A percentile compares a stretch with the other conserved stretches of the same genome.
Evolutionary conservation across 2,888 invertebrate species (phyloP).

Genomic region (Xestia sexstrigata): DNA sequence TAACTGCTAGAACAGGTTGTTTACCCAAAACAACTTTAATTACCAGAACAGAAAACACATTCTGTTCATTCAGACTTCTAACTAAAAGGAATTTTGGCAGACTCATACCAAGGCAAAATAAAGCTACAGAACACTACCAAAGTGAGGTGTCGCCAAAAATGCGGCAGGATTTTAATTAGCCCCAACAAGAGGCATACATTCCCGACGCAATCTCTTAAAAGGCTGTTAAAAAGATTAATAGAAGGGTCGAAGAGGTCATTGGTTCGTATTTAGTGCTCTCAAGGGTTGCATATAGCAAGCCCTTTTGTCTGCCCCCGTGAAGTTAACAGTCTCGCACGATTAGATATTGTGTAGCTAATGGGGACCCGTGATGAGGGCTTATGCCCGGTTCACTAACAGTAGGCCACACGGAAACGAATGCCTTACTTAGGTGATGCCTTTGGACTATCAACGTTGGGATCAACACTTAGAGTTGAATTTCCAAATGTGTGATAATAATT

Average conservation of each 20-base stretch:
- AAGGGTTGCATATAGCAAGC: conserved; percentile 74
- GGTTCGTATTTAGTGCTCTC: conserved; percentile 83
- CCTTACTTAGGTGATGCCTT: too few relatives aligned
- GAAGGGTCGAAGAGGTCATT: conserved; percentile 80
- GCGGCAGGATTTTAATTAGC: conserved; percentile 75
- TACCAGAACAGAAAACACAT: background rate
- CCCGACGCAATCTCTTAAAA: conserved; percentile 66
- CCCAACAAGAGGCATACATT: conserved; percentile 68
- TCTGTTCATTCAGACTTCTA: too few relatives aligned
- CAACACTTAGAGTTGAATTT: background rate
- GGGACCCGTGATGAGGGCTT: conserved; percentile 44
- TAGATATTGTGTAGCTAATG: conserved; percentile 65
- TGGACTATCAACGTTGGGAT: background rate
- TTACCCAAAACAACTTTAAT: background rate
- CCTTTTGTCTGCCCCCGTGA: conserved; percentile 64
- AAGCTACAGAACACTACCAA: background rate
- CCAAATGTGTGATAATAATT: background rate
- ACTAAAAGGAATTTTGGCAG: background rate
- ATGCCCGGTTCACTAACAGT: background rate
- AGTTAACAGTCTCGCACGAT: conserved; percentile 65
- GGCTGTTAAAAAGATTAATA: conserved; percentile 86
- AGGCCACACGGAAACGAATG: background rate
- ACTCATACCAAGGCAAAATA: background rate
- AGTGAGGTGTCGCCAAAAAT: conserved; percentile 42
- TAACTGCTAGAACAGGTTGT: background rate